These are phyloP conservation scores for Nothobranchius furzeri DNA, from an alignment of 2,113 vertebrate genomes.

Conservation along the genomic window DNA sequence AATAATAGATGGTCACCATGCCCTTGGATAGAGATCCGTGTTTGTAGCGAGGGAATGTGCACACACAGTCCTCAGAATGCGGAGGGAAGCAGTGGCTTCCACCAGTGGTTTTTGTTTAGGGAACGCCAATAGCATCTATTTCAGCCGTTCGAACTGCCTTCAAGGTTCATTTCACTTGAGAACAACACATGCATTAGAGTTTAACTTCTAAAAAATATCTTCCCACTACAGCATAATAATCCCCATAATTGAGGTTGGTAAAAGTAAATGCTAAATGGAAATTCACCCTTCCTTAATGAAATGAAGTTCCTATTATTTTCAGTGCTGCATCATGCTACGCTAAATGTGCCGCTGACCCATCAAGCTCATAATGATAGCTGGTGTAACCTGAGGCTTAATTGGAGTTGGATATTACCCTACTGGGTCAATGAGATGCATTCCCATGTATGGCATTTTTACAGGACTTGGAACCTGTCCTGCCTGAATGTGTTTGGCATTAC, in stretches of 20 bases:
- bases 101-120: conserved; percentile 43
- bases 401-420: conserved; percentile 58
- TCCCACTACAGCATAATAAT: background rate
- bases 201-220: background rate
- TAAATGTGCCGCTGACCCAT: conserved; percentile 10
- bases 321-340: background rate
- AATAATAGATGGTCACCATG: conserved; percentile 56
- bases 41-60: conserved; percentile 58
- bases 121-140: conserved; percentile 9
- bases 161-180: conserved; percentile 10
- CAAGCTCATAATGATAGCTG: conserved; percentile 7
- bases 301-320: conserved; percentile 11
- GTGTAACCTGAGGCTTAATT: conserved; percentile 42
- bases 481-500: conserved; percentile 47
- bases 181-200: conserved; percentile 41
- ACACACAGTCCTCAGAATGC: conserved; percentile 25
- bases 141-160: conserved; percentile 26
- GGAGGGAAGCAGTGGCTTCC: conserved; percentile 28
- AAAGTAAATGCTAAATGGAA: conserved; percentile 1
- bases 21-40: conserved; percentile 29
- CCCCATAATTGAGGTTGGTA: conserved; percentile 1
- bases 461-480: conserved; percentile 63
- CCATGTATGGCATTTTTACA: conserved; percentile 44
- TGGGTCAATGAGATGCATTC: conserved; percentile 63
- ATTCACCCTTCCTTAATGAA: background rate